Base-by-base conservation (phyloP, 2,888 invertebrate genomes). In the Ectemnius cavifrons region DNA sequence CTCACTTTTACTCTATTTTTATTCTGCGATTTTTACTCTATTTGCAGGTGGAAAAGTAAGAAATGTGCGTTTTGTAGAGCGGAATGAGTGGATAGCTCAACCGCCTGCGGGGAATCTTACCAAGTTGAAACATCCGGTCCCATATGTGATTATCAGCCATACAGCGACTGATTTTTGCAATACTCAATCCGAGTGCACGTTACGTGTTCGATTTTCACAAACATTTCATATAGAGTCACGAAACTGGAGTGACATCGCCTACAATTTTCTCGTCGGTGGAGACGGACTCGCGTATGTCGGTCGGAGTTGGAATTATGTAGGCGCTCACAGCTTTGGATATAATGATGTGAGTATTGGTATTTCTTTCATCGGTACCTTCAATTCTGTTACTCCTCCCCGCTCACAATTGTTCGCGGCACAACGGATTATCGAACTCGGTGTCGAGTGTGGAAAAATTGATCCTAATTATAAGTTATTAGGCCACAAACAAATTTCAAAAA, bases 211-310 rank as follows among this genome's bases (percentile, higher is more conserved):
- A 45, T 28, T 77, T 13, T 84, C 85, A 3, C 90, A 90, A 65
- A 87, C 84, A 0, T 86, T 81, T 66, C 95, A 96, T 88, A 94
- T 96, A 47, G 95, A 95, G 81, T 93, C 93, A 20, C 91, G 89
- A 69, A 89, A 91, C 0, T 95, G 94, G 92, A 92, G 91, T 72
- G 96, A 96, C 86, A 95, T 96, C 27, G 94, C 92, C 0, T 96
- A 95, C 88, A 97, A 95, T 87, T 97, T 96, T 82, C 90, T 97
- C 2, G 93, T 97, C 2, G 96, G 96, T 0, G 96, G 96, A 4
- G 96, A 96, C 86, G 96, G 96, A 0, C 92, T 93, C 8, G 94
- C 94, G 0, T 96, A 96, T 87, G 93, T 93, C 79, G 96, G 95
- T 0, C 93, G 96, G 4, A 95, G 95, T 0, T 97, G 96, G 96